phyloP scores from a whole-genome alignment of 2,888 invertebrate species.

The Helleia helle region DNA sequence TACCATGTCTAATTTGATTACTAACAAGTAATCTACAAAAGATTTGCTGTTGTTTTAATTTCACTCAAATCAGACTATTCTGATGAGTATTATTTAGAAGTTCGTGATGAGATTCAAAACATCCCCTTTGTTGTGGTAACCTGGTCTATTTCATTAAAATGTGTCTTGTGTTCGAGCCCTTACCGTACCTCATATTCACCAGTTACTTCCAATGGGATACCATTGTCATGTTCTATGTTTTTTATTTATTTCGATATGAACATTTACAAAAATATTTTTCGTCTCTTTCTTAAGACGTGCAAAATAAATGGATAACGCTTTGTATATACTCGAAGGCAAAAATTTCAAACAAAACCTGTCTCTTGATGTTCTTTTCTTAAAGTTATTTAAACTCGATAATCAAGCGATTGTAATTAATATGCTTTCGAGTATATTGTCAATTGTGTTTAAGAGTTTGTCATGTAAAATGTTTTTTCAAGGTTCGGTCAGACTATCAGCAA shows the following conservation, averaged over 20 bases:
- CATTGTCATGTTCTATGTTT: constrained; percentile 17
- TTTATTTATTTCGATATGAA: constrained; percentile 8
- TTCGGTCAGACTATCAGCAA: constrained; percentile 85
- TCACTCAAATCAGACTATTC: too few species aligned
- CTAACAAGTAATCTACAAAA: too few species aligned
- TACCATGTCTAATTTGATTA: too few species aligned
- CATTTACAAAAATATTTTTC: constrained; percentile 9
- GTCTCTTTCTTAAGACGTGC: constrained; percentile 12
- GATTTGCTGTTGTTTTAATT: too few species aligned
- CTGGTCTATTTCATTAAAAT: too few species aligned
- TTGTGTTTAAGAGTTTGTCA: background rate
- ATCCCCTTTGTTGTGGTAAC: too few species aligned
- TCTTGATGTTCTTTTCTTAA: background rate
- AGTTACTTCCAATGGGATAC: constrained; percentile 20
- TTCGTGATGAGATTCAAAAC: too few species aligned
- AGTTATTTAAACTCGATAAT: background rate
- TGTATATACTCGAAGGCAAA: background rate
- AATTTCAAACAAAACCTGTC: background rate
- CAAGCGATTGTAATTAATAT: background rate
- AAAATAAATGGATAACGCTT: constrained; percentile 10
- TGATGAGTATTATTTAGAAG: too few species aligned
- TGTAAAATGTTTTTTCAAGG: constrained; percentile 35
- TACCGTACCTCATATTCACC: constrained; percentile 15
- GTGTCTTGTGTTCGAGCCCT: constrained; percentile 12
- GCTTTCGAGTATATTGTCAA: constrained; percentile 9